A percentile compares a stretch with the other conserved stretches of the same genome.
These are phyloP conservation scores for Myripristis jacobus DNA, from an alignment of 2,797 vertebrate genomes.

Conservation along the genomic window DNA sequence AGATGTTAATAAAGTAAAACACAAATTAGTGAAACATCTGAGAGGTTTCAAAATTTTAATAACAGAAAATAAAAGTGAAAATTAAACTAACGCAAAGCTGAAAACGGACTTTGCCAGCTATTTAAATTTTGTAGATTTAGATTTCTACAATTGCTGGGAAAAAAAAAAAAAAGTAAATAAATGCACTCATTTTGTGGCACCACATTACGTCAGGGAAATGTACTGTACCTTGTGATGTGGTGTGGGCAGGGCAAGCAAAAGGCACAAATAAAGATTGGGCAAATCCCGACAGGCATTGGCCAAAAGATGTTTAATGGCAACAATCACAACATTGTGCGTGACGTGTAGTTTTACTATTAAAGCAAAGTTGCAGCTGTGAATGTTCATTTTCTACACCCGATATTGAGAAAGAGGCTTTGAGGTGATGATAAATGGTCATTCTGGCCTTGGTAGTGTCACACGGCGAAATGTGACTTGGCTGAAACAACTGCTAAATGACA, in stretches of 20 bases:
- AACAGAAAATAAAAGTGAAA: constrained; percentile 14
- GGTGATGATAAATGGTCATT: constrained; percentile 6
- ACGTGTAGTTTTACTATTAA: constrained; percentile 36
- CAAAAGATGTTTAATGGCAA: constrained; percentile 13
- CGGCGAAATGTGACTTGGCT: constrained; percentile 14
- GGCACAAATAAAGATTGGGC: constrained; percentile 62
- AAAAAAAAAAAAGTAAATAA: constrained; percentile 20
- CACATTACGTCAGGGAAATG: constrained; percentile 22
- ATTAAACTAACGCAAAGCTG: not conserved
- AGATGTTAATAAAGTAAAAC: not conserved
- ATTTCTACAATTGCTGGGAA: constrained; percentile 2
- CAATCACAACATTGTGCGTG: constrained; percentile 19
- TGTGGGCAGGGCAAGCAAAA: constrained; percentile 45
- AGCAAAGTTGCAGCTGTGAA: constrained; percentile 19
- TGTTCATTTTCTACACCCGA: constrained; percentile 2
- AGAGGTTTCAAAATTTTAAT: constrained; percentile 8
- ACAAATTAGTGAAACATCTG: constrained; percentile 13
- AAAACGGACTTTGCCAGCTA: constrained; percentile 1
- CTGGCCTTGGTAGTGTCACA: not conserved
- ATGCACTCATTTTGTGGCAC: constrained; percentile 41
- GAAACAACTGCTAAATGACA: constrained; percentile 26
- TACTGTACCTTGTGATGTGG: constrained; percentile 13
- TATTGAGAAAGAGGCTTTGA: not conserved
- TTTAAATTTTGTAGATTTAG: constrained; percentile 19
- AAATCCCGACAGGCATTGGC: constrained; percentile 12